Conservation (phyloP, 2,113 vertebrate species). For the Chionodraco myersi region DNA sequence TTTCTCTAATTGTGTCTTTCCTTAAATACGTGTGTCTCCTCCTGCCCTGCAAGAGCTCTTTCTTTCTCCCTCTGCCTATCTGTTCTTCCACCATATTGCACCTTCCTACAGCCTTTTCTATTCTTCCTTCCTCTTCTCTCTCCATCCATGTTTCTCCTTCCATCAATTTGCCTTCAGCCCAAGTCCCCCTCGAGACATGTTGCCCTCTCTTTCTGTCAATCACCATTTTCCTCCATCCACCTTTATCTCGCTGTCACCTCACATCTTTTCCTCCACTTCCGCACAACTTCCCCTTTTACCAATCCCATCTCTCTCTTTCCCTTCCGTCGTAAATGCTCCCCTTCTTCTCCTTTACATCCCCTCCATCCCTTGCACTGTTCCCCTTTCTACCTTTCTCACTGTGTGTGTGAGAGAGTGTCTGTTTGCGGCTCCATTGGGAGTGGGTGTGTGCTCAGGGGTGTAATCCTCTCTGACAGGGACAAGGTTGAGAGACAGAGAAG, state of each 20-base stretch:
- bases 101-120: slow-evolving; percentile 4
- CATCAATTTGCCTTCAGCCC: slow-evolving; percentile 50
- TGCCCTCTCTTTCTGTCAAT: slow-evolving; percentile 65
- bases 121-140: slow-evolving; percentile 14
- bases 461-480: slow-evolving; percentile 83
- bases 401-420: slow-evolving; percentile 46
- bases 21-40: slow-evolving; percentile 55
- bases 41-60: slow-evolving; percentile 41
- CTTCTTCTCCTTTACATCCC: not conserved
- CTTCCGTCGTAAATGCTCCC: slow-evolving; percentile 16
- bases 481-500: slow-evolving; percentile 61
- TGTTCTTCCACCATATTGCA: slow-evolving; percentile 26
- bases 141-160: slow-evolving; percentile 28
- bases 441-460: slow-evolving; percentile 78
- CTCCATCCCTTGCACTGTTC: not conserved
- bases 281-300: slow-evolving; percentile 19
- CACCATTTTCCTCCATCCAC: slow-evolving; percentile 40
- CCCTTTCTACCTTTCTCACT: slow-evolving; percentile 19
- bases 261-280: slow-evolving; percentile 19
- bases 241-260: slow-evolving; percentile 39
- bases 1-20: slow-evolving; percentile 69
- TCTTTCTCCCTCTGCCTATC: slow-evolving; percentile 4
- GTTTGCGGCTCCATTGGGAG: slow-evolving; percentile 63
- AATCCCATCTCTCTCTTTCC: slow-evolving; percentile 14
- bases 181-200: slow-evolving; percentile 47